Evolutionary conservation across 2,888 invertebrate genomes (phyloP).

Genomic region (Eupithecia tripunctaria): DNA sequence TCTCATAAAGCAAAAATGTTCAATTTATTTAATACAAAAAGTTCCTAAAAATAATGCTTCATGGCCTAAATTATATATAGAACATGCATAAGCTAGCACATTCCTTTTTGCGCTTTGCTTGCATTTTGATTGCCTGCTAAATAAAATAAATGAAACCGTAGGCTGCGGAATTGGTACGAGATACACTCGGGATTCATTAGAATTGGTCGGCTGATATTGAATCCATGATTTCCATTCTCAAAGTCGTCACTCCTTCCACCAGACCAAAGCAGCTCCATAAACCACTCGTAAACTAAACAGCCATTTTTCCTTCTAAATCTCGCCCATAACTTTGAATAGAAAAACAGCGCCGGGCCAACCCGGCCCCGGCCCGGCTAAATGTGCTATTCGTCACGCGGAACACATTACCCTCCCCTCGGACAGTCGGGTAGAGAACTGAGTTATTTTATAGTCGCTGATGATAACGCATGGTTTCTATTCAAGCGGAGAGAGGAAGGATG

Average conservation of each 20-base stretch:
- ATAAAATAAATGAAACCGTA: no score
- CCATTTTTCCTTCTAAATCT: slow-evolving; percentile 37
- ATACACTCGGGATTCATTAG: not conserved
- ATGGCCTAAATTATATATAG: no score
- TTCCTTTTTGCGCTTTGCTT: no score
- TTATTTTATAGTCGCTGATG: slow-evolving; percentile 10
- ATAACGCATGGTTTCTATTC: not conserved
- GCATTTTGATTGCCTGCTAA: no score
- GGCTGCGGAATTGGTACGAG: no score
- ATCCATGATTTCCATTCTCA: not conserved
- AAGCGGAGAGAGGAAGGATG: not conserved
- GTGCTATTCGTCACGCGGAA: slow-evolving; percentile 55
- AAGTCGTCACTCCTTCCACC: not conserved
- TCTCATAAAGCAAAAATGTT: no score
- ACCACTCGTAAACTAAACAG: slow-evolving; percentile 19
- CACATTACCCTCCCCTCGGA: slow-evolving; percentile 11
- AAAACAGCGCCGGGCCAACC: slow-evolving; percentile 35
- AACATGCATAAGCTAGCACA: no score
- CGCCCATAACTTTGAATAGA: slow-evolving; percentile 41
- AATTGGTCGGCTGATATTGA: not conserved
- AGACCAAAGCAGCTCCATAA: slow-evolving; percentile 1
- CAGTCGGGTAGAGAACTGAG: slow-evolving; percentile 11
- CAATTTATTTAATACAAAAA: no score
- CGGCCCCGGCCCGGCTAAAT: slow-evolving; percentile 32
- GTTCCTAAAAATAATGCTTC: no score